phyloP scores from a whole-genome alignment of 2,888 invertebrate species.

The Hypomecis punctinalis region DNA sequence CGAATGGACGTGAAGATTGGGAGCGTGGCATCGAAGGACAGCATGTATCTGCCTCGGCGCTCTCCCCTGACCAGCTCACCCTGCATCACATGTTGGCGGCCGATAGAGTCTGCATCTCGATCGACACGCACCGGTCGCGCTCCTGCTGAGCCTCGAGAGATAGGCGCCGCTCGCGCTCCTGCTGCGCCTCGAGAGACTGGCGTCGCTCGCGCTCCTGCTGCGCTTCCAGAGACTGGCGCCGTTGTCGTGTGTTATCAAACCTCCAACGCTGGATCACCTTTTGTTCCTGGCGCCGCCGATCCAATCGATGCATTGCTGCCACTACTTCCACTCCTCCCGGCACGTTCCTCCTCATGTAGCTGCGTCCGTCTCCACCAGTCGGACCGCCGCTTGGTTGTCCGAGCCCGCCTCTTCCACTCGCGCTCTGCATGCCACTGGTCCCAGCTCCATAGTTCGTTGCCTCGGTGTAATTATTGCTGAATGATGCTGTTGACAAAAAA shows the following conservation, averaged over 20 bases:
- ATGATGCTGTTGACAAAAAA: conserved; percentile 25
- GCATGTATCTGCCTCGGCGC: no score
- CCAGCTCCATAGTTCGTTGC: conserved; percentile 39
- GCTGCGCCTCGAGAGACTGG: no score
- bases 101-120: no score
- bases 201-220: background rate
- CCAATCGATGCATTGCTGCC: no score
- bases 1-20: no score
- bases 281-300: conserved; percentile 35
- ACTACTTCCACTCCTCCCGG: background rate
- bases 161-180: no score
- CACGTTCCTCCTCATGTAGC: background rate
- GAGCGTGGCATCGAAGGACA: no score
- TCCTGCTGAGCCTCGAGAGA: no score
- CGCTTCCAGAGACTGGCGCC: conserved; percentile 8
- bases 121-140: no score
- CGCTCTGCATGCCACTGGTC: conserved; percentile 3
- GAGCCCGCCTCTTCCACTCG: background rate
- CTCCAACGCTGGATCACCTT: conserved; percentile 59
- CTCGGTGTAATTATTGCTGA: conserved; percentile 46
- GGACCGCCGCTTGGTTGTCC: background rate
- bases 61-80: no score
- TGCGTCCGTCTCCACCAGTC: background rate
- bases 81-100: no score
- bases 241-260: conserved; percentile 58